Base-by-base conservation (phyloP, 2,113 vertebrate genomes). In the Barbus barbus region DNA sequence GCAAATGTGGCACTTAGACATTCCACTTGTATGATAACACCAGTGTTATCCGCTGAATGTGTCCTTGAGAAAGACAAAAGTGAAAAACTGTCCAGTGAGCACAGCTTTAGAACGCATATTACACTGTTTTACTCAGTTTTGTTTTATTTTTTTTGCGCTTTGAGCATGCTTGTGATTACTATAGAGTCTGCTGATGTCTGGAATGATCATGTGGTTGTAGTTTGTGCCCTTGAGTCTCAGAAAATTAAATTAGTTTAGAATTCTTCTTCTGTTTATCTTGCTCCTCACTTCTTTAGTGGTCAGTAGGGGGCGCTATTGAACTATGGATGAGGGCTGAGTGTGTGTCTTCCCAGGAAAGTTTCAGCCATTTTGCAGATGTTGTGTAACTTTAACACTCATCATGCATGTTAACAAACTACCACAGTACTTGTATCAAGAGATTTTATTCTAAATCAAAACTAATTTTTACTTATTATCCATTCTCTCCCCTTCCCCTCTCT, bases 221-320 rank as follows among this genome's bases (percentile, higher is more conserved):
- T 80, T 80, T 65, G 9, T 79, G 20, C 14, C 53, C 13, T 12
- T 1, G 12, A 46, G 71, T 60, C 51, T 61, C 13, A 3, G 24
- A 26, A 58, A 83, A 75, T 20, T 24, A 28, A 22, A 28, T 65
- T 65, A n/a, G 78, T 44, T 51, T 67, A 1, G 22, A 26, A 31
- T 60, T 31, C 28, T 60, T 31, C 28, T 31, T 46, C 18, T 36
- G 12, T 67, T 3, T 63, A 0, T 24, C 22, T 20, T 9, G 24
- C 9, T 2, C 24, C 28, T 31, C 4, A 9, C 8, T 3, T 41
- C 22, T 14, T 31, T 46, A 24, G 24, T 4, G 2, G 24, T 36
- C 88, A 84, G 33, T 76, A 89, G 88, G 83, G 87, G 88, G 88
- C 60, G 81, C 83, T 88, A 78, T 89, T 85, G 71, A 79, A 48